Conservation (phyloP, 1,140 invertebrate genomes). For the Cataglyphis hispanica region DNA sequence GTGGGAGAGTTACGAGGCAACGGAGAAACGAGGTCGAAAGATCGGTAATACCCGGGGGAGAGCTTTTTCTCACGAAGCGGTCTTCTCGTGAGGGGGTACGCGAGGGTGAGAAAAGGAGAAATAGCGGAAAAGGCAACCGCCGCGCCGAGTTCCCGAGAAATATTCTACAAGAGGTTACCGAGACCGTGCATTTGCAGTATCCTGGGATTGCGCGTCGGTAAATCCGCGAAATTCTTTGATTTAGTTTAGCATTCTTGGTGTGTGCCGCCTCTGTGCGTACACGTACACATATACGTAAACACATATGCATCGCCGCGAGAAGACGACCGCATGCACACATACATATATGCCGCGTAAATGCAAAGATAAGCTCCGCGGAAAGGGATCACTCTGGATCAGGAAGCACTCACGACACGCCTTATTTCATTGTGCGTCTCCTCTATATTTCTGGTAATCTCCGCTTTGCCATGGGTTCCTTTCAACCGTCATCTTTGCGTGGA, state of each 20-base stretch:
- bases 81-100: slow-evolving; percentile 57
- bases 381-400: slow-evolving; percentile 74
- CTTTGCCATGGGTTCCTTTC: slow-evolving; percentile 18
- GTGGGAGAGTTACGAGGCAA: slow-evolving; percentile 70
- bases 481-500: not conserved
- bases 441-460: slow-evolving; percentile 43
- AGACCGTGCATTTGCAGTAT: slow-evolving; percentile 71
- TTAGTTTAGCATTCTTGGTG: slow-evolving; percentile 70
- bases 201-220: slow-evolving; percentile 74
- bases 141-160: slow-evolving; percentile 63
- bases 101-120: slow-evolving; percentile 54
- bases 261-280: slow-evolving; percentile 16
- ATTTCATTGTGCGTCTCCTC: slow-evolving; percentile 72
- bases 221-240: slow-evolving; percentile 78
- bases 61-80: slow-evolving; percentile 70
- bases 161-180: slow-evolving; percentile 72
- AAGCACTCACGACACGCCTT: slow-evolving; percentile 76
- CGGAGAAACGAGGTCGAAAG: slow-evolving; percentile 75
- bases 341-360: slow-evolving; percentile 65
- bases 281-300: slow-evolving; percentile 15
- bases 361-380: slow-evolving; percentile 72
- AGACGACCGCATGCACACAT: slow-evolving; percentile 33
- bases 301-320: not conserved
- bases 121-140: slow-evolving; percentile 43
- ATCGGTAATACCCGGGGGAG: slow-evolving; percentile 74